Evolutionary conservation across 2,797 vertebrate genomes (phyloP).

Genomic region (Nasua narica): DNA sequence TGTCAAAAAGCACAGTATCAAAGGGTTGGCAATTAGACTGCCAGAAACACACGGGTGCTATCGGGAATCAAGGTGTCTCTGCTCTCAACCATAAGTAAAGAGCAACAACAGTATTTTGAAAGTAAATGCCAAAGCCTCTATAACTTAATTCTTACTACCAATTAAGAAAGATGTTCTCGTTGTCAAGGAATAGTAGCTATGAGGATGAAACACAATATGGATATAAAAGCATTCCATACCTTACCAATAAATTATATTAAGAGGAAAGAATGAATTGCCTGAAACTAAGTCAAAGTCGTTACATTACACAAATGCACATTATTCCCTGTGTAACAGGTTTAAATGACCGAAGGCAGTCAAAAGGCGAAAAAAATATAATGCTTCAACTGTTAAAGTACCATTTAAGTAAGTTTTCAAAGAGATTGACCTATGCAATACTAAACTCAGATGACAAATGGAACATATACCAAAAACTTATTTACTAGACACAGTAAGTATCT

Average conservation of each 20-base stretch:
- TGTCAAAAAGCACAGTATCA: conserved; percentile 56
- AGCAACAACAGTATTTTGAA: not conserved
- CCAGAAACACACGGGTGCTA: not conserved
- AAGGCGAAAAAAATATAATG: not conserved
- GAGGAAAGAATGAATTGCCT: not conserved
- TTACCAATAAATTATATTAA: not conserved
- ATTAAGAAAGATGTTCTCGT: not conserved
- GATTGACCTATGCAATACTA: not conserved
- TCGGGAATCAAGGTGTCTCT: not conserved
- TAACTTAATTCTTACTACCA: not conserved
- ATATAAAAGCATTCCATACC: not conserved
- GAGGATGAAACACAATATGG: not conserved
- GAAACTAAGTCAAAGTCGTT: not conserved
- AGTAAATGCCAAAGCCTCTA: conserved; percentile 13
- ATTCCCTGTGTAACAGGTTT: not conserved
- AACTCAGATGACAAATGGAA: not conserved
- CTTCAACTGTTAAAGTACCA: not conserved
- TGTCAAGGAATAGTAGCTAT: not conserved
- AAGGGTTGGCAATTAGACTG: conserved; percentile 44
- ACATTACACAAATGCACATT: not conserved
- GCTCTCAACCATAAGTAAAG: not conserved
- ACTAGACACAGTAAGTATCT: not conserved
- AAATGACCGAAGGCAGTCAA: not conserved
- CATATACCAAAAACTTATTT: not conserved
- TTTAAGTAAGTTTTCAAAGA: not conserved